phyloP scores from a whole-genome alignment of 2,797 vertebrate species.

The Eulemur rubriventer region DNA sequence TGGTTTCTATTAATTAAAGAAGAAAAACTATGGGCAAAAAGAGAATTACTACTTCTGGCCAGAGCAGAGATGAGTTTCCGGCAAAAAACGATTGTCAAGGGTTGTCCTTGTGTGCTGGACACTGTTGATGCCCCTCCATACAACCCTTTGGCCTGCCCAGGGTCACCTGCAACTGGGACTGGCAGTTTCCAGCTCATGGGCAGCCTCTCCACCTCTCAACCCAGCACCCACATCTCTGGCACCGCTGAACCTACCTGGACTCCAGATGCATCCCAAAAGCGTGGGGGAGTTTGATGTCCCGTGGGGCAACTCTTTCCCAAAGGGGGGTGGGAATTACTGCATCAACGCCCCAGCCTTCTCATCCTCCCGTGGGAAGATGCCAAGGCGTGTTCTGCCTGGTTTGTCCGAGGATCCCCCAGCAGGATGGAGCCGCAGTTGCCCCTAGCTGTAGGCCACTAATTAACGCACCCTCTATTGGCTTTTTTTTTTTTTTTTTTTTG shows the following conservation, averaged over 20 bases:
- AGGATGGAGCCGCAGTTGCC: background rate
- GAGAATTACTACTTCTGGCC: background rate
- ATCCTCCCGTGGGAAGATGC: background rate
- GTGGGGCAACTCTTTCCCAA: background rate
- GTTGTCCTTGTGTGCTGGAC: fast-evolving
- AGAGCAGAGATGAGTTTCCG: background rate
- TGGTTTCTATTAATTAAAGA: background rate
- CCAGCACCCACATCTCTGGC: background rate
- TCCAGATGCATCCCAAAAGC: background rate
- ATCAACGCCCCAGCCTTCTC: too few relatives aligned
- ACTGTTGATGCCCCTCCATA: too few relatives aligned
- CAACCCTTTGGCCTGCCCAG: background rate
- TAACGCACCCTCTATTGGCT: fast-evolving
- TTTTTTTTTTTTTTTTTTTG: too few relatives aligned
- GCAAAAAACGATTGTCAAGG: background rate
- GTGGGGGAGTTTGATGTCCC: background rate
- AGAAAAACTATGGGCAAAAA: background rate
- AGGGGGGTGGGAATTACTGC: fast-evolving
- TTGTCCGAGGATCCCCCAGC: background rate
- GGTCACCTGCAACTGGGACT: fast-evolving
- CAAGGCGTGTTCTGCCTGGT: background rate
- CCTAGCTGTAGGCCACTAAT: too few relatives aligned
- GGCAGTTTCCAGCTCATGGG: too few relatives aligned
- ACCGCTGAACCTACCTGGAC: background rate
- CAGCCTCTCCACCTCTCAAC: background rate